A percentile compares a stretch with the other conserved stretches of the same genome.
phyloP scores from a whole-genome alignment of 2,113 vertebrate species.

The Mesocricetus auratus region DNA sequence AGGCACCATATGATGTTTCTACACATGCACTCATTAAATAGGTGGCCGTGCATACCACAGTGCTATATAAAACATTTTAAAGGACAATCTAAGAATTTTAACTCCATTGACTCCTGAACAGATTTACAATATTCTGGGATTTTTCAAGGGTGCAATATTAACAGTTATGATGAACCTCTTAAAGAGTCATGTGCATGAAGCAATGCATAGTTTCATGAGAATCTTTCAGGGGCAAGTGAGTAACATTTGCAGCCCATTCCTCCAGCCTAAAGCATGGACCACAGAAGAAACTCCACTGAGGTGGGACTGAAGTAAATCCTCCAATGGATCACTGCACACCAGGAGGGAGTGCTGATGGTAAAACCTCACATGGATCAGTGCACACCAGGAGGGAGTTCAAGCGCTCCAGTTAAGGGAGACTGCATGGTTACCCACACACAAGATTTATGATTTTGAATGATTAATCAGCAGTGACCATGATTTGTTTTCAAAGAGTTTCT shows the following conservation, averaged over 20 bases:
- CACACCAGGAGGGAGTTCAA: not conserved
- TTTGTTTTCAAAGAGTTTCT: constrained; percentile 82
- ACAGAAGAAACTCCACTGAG: not conserved
- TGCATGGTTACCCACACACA: constrained; percentile 41
- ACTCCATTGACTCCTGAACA: not conserved
- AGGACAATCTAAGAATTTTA: not conserved
- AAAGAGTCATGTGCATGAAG: not conserved
- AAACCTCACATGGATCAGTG: not conserved
- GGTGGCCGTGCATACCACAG: not conserved
- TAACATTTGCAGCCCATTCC: not conserved
- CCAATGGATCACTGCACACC: not conserved
- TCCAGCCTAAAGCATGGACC: not conserved
- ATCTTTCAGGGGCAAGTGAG: not conserved
- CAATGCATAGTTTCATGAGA: not conserved
- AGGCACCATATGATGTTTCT: not conserved
- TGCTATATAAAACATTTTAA: not conserved
- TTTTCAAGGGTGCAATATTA: not conserved
- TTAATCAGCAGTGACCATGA: constrained; percentile 78
- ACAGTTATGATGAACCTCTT: not conserved
- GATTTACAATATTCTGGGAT: not conserved
- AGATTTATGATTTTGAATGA: constrained; percentile 82
- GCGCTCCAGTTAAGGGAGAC: not conserved
- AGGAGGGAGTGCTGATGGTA: not conserved
- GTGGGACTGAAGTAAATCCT: not conserved
- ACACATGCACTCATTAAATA: not conserved